These are phyloP conservation scores for Ophioderma brevispina DNA, from an alignment of 35 echinoderm and acorn worm species.

Conservation along the genomic window DNA sequence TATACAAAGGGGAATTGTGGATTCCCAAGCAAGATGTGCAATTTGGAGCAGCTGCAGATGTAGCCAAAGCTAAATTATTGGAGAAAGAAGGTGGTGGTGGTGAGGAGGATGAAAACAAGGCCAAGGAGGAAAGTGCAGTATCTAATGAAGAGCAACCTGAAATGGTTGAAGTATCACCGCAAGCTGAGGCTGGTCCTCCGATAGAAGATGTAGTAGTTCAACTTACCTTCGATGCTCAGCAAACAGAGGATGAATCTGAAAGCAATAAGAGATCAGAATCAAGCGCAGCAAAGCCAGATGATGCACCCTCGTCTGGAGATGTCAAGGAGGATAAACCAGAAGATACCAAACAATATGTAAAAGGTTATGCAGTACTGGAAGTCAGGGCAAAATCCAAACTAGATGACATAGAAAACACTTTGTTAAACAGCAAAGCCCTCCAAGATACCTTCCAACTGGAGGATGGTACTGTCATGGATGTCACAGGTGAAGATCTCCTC, in stretches of 20 bases:
- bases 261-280: too few relatives aligned
- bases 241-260: neutral
- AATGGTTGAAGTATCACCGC: neutral
- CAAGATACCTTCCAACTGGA: conserved; percentile 38
- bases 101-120: neutral
- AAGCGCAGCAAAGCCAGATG: too few relatives aligned
- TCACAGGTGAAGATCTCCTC: conserved; percentile 63
- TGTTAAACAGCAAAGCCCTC: conserved; percentile 60
- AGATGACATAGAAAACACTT: conserved; percentile 64
- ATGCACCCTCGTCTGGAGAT: too few relatives aligned
- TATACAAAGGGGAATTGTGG: conserved; percentile 74
- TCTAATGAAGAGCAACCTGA: neutral
- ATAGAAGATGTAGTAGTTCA: neutral
- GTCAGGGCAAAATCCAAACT: conserved; percentile 73
- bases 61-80: neutral
- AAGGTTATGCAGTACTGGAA: conserved; percentile 75
- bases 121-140: neutral
- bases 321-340: neutral
- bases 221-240: neutral
- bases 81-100: neutral
- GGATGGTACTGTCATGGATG: conserved; percentile 48
- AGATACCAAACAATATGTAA: conserved; percentile 25
- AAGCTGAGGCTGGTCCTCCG: neutral
- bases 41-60: conserved; percentile 28
- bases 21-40: conserved; percentile 61